Conservation (phyloP, 2,113 vertebrate genomes). For the Malurus elegans region DNA sequence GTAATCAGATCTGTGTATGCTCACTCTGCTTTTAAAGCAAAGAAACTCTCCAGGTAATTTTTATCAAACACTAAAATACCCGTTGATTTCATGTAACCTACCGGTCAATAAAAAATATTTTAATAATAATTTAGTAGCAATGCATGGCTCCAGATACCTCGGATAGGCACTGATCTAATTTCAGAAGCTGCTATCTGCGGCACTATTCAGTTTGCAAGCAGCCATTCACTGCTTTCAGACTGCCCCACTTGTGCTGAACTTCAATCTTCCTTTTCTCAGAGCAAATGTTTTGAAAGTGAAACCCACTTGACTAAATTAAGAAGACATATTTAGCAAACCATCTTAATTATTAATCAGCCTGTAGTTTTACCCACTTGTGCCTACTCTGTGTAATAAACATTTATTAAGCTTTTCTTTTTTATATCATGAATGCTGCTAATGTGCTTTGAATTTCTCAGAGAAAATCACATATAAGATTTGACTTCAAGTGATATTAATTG, state of each 20-base stretch:
- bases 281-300: constrained; percentile 44
- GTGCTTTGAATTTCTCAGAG: background rate
- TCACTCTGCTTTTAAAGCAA: background rate
- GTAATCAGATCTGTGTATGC: background rate
- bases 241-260: background rate
- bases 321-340: constrained; percentile 1
- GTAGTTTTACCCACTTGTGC: constrained; percentile 32
- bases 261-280: background rate
- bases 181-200: background rate
- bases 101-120: background rate
- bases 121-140: background rate
- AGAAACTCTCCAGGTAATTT: background rate
- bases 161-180: background rate
- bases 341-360: constrained; percentile 41
- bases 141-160: background rate
- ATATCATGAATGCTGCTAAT: constrained; percentile 22
- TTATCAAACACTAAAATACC: background rate
- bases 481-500: background rate
- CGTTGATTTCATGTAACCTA: background rate
- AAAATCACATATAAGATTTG: background rate
- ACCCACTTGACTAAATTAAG: constrained; percentile 35
- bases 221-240: background rate
- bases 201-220: background rate
- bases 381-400: constrained; percentile 40
- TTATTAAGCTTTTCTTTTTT: constrained; percentile 38